phyloP scores from a whole-genome alignment of 2,113 vertebrate genomes.

The Puntigrus tetrazona region DNA sequence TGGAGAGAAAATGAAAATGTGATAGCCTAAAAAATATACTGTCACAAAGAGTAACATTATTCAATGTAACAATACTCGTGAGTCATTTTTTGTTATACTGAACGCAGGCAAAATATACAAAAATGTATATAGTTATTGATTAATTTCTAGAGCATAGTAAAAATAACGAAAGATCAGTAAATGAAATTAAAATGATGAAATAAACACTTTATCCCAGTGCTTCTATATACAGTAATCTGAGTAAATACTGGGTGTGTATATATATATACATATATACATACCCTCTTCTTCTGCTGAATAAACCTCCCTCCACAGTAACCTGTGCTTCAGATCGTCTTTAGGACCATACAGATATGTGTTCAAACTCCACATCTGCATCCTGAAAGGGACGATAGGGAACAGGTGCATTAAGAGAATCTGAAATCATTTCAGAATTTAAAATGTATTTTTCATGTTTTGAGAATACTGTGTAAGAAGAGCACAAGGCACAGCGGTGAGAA shows the following conservation, averaged over 20 bases:
- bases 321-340: slow-evolving; percentile 88
- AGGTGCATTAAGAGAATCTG: background rate
- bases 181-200: background rate
- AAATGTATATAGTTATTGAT: background rate
- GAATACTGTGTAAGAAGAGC: background rate
- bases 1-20: background rate
- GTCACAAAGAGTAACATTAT: background rate
- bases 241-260: background rate
- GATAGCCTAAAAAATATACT: background rate
- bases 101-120: background rate
- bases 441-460: background rate
- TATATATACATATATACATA: too few species aligned
- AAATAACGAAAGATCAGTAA: background rate
- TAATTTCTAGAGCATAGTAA: background rate
- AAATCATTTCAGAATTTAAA: background rate
- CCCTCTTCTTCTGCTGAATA: slow-evolving; percentile 85
- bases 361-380: slow-evolving; percentile 78
- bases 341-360: slow-evolving; percentile 86
- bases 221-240: background rate
- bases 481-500: background rate
- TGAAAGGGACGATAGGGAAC: slow-evolving; percentile 44
- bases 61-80: background rate
- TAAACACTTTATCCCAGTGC: background rate
- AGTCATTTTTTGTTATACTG: background rate
- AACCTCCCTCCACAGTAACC: slow-evolving; percentile 85